Evolutionary conservation across 2,113 vertebrate species (phyloP).

Genomic region (Athene noctua): DNA sequence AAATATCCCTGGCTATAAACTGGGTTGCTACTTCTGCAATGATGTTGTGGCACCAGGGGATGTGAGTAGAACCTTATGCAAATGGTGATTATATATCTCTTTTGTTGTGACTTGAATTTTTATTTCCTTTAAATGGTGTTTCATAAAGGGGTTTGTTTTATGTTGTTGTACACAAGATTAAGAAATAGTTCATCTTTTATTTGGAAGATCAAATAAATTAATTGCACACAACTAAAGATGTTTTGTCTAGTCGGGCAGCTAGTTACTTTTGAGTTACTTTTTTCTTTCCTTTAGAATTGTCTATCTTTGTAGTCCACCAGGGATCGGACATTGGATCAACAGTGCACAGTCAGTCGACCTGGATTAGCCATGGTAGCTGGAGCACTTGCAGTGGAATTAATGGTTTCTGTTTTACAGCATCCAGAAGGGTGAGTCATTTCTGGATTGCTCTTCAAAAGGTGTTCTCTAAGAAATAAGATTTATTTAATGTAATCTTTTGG

Average conservation of each 20-base stretch:
- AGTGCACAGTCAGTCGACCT: constrained; percentile 95
- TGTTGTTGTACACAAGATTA: background rate
- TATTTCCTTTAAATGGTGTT: background rate
- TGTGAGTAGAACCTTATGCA: constrained; percentile 76
- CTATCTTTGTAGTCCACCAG: constrained; percentile 86
- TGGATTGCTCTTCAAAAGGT: background rate
- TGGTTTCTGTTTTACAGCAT: constrained; percentile 96
- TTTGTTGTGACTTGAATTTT: background rate
- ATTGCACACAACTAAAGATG: background rate
- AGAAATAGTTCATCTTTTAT: background rate
- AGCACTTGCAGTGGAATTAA: constrained; percentile 93
- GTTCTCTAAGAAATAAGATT: background rate
- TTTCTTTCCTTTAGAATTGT: background rate
- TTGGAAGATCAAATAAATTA: background rate
- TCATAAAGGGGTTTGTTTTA: background rate
- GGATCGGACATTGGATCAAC: constrained; percentile 95
- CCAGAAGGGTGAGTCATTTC: constrained; percentile 87
- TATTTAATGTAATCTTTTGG: background rate
- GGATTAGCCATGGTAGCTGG: constrained; percentile 95
- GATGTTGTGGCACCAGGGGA: constrained; percentile 97
- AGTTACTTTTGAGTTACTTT: background rate
- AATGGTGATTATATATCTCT: background rate
- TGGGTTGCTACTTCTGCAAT: constrained; percentile 99
- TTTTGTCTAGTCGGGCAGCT: background rate
- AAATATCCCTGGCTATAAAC: constrained; percentile 95